Conservation (phyloP, 2,797 vertebrate genomes). For the Xiphophorus birchmanni region DNA sequence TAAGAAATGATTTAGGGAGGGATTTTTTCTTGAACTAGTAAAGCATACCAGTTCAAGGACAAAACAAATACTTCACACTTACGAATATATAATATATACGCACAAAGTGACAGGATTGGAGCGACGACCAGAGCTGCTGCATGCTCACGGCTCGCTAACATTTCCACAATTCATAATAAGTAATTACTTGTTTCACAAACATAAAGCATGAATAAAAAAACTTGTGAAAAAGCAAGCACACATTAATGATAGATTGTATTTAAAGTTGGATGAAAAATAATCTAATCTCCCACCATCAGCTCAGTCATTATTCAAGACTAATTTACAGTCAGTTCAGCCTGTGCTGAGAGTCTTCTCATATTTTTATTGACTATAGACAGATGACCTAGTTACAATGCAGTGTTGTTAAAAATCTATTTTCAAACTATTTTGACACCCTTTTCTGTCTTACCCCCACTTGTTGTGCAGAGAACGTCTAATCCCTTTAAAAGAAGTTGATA, state of each 20-base stretch:
- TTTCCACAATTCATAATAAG: background rate
- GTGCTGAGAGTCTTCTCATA: background rate
- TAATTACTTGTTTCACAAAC: background rate
- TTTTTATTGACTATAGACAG: constrained; percentile 35
- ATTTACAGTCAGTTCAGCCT: background rate
- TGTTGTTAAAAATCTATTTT: constrained; percentile 42
- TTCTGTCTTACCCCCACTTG: constrained; percentile 5
- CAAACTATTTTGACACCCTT: constrained; percentile 45
- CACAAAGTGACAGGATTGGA: too few species aligned
- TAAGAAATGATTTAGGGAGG: background rate
- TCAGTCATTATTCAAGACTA: constrained; percentile 28
- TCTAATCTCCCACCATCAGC: background rate
- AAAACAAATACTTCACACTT: background rate
- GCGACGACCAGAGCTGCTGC: too few species aligned
- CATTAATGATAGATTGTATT: background rate
- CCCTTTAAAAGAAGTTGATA: constrained; percentile 73
- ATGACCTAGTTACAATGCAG: constrained; percentile 36
- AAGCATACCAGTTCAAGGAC: background rate
- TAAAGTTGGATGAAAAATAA: constrained; percentile 5
- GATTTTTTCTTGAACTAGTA: background rate
- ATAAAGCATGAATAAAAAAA: background rate
- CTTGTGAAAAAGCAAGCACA: background rate
- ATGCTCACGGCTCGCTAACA: too few species aligned
- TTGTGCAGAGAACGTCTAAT: constrained; percentile 65
- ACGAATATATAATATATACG: too few species aligned